phyloP scores from a whole-genome alignment of 2,888 invertebrate species.

The Mechanitis mazaeus region DNA sequence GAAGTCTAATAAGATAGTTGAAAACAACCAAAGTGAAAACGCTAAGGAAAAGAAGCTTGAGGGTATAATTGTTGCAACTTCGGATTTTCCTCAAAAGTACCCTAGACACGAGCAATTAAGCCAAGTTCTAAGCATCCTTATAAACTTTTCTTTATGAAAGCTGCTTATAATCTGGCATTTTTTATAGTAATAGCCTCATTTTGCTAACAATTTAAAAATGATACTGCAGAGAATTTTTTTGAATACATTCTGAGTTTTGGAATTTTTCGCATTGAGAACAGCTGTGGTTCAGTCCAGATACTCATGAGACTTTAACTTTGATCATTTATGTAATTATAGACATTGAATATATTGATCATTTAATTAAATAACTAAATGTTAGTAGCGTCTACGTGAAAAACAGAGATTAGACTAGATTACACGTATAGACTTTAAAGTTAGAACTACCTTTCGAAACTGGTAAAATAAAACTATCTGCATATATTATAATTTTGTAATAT shows the following conservation, averaged over 20 bases:
- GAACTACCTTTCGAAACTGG: no score
- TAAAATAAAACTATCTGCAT: no score
- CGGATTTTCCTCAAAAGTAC: conserved; percentile 17
- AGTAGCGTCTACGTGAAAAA: no score
- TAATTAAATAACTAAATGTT: no score
- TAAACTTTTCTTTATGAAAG: conserved; percentile 16
- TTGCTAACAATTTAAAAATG: conserved; percentile 22
- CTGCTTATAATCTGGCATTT: conserved; percentile 4
- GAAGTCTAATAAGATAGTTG: conserved; percentile 2
- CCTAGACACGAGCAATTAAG: conserved; percentile 23
- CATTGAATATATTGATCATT: no score
- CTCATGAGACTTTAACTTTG: not conserved
- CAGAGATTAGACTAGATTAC: no score
- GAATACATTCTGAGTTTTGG: not conserved
- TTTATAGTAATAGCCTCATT: conserved; percentile 14
- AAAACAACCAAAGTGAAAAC: conserved; percentile 5
- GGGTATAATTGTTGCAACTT: conserved; percentile 11
- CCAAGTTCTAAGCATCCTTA: conserved; percentile 23
- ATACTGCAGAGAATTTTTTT: conserved; percentile 9
- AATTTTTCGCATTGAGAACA: not conserved
- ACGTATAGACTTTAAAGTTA: no score
- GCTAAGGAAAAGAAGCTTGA: conserved; percentile 5
- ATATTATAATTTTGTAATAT: no score
- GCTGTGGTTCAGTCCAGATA: not conserved
- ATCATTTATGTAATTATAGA: no score